Conservation (phyloP, 2,888 invertebrate genomes). For the Lamellibrachia satsuma region DNA sequence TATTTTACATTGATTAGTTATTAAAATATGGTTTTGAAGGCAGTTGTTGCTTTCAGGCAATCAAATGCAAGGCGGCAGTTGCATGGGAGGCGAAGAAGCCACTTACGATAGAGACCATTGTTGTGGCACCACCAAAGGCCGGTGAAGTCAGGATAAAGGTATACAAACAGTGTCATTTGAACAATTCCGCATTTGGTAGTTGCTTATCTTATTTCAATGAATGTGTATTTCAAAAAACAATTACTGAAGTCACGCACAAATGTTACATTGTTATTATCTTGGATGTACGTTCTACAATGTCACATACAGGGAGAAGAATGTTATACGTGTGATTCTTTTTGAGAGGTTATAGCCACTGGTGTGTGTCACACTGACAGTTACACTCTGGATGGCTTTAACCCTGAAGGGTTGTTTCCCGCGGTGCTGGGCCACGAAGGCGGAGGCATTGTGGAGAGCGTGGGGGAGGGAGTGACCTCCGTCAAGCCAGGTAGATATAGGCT, state of each 20-base stretch:
- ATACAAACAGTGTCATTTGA: conserved; percentile 26
- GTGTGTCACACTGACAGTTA: conserved; percentile 68
- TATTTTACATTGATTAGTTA: not conserved
- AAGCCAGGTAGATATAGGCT: conserved; percentile 73
- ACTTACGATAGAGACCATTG: conserved; percentile 86
- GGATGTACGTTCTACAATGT: not conserved
- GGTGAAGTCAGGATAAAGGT: conserved; percentile 80
- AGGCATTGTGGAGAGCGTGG: conserved; percentile 96
- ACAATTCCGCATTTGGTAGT: not conserved
- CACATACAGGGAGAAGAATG: not conserved
- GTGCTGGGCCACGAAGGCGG: conserved; percentile 94
- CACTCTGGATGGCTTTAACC: conserved; percentile 68
- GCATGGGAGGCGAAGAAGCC: conserved; percentile 95
- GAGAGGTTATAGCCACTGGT: conserved; percentile 70
- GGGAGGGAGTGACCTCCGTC: conserved; percentile 81
- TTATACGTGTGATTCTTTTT: not conserved
- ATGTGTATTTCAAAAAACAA: not conserved
- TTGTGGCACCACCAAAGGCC: conserved; percentile 92
- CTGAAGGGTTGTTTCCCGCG: conserved; percentile 74
- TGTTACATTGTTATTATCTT: not conserved
- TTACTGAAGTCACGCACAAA: not conserved
- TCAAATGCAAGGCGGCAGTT: conserved; percentile 93
- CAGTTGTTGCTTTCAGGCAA: conserved; percentile 64
- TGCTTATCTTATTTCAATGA: not conserved
- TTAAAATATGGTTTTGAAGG: not conserved